Percentiles rank a stretch among this genome's conserved stretches.
phyloP scores from a whole-genome alignment of 2,113 vertebrate species.

The Mustela nigripes region DNA sequence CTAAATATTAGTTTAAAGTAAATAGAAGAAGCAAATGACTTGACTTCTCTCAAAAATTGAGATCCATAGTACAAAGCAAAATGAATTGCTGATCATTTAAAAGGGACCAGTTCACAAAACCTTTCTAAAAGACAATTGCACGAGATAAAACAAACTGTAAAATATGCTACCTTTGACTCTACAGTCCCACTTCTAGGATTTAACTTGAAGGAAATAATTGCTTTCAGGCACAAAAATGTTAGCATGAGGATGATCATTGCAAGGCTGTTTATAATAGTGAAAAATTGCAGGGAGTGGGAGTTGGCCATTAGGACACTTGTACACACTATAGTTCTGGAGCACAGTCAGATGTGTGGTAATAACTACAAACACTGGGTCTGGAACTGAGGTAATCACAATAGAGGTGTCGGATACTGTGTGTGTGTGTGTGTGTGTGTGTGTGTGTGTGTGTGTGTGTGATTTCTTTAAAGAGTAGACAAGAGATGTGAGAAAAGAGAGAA shows the following conservation, averaged over 20 bases:
- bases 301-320: background rate
- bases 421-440: background rate
- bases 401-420: background rate
- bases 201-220: background rate
- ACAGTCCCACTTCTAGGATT: no score
- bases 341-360: background rate
- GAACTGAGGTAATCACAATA: rapidly evolving
- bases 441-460: background rate
- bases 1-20: background rate
- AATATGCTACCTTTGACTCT: background rate
- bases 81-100: background rate
- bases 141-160: background rate
- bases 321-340: background rate
- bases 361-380: no score
- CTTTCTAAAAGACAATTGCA: background rate
- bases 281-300: background rate
- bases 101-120: background rate
- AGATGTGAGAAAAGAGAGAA: background rate
- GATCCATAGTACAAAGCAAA: background rate
- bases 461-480: background rate
- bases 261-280: background rate
- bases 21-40: background rate
- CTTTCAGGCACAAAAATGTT: no score
- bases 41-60: background rate
- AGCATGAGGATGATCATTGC: background rate